Evolutionary conservation across 2,888 invertebrate species (phyloP).

Genomic region (Chelonus formosanus): DNA sequence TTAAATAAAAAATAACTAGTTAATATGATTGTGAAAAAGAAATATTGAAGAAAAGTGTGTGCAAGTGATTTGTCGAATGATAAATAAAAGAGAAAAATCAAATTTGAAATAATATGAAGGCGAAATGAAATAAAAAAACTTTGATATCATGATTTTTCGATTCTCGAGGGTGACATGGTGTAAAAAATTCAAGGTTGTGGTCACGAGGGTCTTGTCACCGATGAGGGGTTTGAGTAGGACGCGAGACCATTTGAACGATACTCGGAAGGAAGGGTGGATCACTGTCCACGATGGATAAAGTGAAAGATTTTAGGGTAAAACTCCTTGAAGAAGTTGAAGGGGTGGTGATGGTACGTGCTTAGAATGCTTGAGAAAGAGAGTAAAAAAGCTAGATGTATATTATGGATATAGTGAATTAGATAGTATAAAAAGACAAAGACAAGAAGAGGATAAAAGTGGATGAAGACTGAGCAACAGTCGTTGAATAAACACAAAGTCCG

Average conservation of each 20-base stretch:
- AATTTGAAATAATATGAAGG: background rate
- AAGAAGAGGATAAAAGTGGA: conserved; percentile 26
- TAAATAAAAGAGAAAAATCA: background rate
- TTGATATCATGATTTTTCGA: conserved; percentile 4
- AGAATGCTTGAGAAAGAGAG: conserved; percentile 45
- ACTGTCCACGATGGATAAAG: conserved; percentile 62
- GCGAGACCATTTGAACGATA: conserved; percentile 51
- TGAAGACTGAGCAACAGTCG: conserved; percentile 57
- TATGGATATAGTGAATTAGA: conserved; percentile 35
- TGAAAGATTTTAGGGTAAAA: conserved; percentile 57
- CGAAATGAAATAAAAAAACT: conserved; percentile 9
- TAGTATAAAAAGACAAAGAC: conserved; percentile 23
- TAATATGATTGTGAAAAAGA: too few species aligned
- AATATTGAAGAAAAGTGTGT: too few species aligned
- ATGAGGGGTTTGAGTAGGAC: conserved; percentile 18
- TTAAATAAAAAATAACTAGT: too few species aligned
- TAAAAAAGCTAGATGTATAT: conserved; percentile 10
- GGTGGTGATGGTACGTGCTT: conserved; percentile 58
- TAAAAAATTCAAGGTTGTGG: conserved; percentile 38
- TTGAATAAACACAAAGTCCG: conserved; percentile 65
- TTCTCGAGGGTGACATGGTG: conserved; percentile 12
- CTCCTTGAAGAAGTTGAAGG: conserved; percentile 45
- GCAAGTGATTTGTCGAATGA: too few species aligned
- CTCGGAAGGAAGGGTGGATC: conserved; percentile 57
- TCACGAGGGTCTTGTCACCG: conserved; percentile 30